Base-by-base conservation (phyloP, 2,113 vertebrate genomes). In the Coptodon rendalli region DNA sequence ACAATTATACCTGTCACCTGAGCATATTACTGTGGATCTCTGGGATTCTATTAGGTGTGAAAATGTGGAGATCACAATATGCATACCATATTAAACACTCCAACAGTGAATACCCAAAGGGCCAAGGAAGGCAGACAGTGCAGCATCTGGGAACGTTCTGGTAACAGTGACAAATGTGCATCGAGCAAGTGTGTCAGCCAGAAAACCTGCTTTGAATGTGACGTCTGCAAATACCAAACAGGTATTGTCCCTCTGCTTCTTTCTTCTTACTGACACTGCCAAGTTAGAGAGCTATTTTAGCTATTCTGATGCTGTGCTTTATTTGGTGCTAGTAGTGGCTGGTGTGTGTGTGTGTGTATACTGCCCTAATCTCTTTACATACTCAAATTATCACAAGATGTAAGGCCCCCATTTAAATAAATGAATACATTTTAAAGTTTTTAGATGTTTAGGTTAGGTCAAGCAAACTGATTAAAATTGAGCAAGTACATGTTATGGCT, bases 141-240 rank as follows among this genome's bases (percentile, higher is more conserved):
- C 76, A 84, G 84, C 66, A 36, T 81, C 50, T 85, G 76, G 78
- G 52, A 76, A 68, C 81, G 78, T 80, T 87, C 81, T 91, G 31
- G 53, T 82, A 80, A 86, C 29, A 11, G 48, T 43, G 2, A 66
- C 59, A 92, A 91, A 91, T 68, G 86, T 50, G 53, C 45, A 81
- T 16, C 11, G 59, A 57, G 50, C 22, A 12, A 61, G 34, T 45
- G 40, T 88, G 63, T 54, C 24, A 6, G 76, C 68, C 84, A 86
- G 66, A 63, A 90, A 89, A 87, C 79, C 71, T 85, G 50, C 43
- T 91, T 85, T 86, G 54, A 88, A 71, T 87, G 43, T 19, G 83
- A 48, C 53, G 85, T 54, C 71, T 87, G 85, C 48, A 82, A 66
- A 82, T 63, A 59, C 36, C 71, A 83, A 76, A 40, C 34, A 86